Evolutionary conservation across 2,113 vertebrate species (phyloP).

Genomic region (Serinus canaria): DNA sequence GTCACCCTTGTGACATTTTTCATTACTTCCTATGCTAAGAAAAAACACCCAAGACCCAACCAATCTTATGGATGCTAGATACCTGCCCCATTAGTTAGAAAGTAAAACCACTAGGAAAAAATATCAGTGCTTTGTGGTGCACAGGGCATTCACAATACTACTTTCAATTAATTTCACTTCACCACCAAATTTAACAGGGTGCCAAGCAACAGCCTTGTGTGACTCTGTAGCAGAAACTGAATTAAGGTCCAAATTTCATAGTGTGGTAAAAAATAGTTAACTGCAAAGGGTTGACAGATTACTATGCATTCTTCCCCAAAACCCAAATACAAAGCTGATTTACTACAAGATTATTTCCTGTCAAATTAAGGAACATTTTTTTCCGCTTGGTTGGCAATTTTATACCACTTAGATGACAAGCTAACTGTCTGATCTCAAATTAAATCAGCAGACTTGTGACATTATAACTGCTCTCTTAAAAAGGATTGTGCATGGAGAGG

Average conservation of each 20-base stretch:
- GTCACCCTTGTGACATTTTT: neutral
- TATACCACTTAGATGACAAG: neutral
- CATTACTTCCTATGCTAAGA: neutral
- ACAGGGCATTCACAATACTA: neutral
- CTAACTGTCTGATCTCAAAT: neutral
- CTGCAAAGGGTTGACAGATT: neutral
- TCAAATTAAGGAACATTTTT: neutral
- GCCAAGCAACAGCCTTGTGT: neutral
- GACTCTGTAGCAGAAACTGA: neutral
- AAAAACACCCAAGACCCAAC: neutral
- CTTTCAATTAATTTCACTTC: neutral
- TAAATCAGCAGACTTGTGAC: neutral
- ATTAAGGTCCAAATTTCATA: neutral
- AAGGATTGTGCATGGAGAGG: neutral
- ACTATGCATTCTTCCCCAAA: neutral
- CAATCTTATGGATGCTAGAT: neutral
- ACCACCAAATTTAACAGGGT: neutral
- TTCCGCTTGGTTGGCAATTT: neutral
- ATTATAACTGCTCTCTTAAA: neutral
- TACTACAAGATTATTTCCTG: neutral
- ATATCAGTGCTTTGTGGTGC: neutral
- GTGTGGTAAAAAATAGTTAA: neutral
- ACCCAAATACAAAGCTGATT: neutral
- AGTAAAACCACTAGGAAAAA: neutral
- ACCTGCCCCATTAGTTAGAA: neutral